Evolutionary conservation across 2,797 vertebrate genomes (phyloP), one percentile per base, ranked within the genome.

Genomic region (Capromys pilorides): DNA sequence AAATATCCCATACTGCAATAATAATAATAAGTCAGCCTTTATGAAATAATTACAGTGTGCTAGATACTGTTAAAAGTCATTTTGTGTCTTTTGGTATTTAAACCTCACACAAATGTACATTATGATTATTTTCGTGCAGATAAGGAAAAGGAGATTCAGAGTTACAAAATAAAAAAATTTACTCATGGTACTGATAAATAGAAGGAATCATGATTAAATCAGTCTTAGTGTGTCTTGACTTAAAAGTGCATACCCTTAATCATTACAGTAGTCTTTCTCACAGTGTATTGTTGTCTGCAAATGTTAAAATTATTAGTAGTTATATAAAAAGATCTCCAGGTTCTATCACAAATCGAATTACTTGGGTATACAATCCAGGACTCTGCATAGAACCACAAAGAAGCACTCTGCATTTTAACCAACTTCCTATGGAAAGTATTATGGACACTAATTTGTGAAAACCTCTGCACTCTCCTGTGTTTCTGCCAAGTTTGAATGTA

Each of bases 201-300:
- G 45, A 26, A 54, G 39, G 71, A 85, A 18, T 84, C 18, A 28
- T 57, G 57, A 86, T 81, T 90, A 83, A 92, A 54, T 92, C 81
- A 93, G 88, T 93, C 77, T 36, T 22, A 45, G 6, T 69, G n/a
- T 54, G 57, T 64, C 86, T 93, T 93, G n/a, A 81, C 71, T 94
- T 54, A 8, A 81, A 89, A 90, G 61, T 5, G 36, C 12, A 2
- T 69, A 14, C 49, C 91, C 61, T 87, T 95, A 91, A 83, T 57
- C 19, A 19, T 88, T 86, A 36, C 14, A 71, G 6, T 57, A 89
- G 64, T 93, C 22, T 86, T 92, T 93, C 80, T 93, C 82, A 59
- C 45, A 90, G n/a, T 64, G 14, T 81, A 93, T 88, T 88, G 3
- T 90, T 91, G 51, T 71, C 75, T 33, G 54, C 64, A 84, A 49